Evolutionary conservation across 2,113 vertebrate species (phyloP).

Genomic region (Ammodytes marinus): DNA sequence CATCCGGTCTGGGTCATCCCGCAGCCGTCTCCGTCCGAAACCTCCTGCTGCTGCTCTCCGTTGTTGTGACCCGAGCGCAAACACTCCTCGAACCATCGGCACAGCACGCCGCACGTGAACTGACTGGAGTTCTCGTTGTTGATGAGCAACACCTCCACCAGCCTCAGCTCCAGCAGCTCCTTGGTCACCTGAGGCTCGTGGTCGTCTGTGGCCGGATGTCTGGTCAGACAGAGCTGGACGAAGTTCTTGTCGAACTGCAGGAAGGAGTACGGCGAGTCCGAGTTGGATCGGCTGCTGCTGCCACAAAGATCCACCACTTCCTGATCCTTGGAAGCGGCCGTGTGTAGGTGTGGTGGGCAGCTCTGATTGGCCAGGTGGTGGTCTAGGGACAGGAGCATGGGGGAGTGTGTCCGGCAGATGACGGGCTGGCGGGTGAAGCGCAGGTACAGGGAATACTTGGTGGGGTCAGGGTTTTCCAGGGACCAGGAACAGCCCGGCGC

Average conservation of each 20-base stretch:
- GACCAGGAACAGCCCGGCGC: slow-evolving; percentile 97
- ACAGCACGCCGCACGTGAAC: slow-evolving; percentile 97
- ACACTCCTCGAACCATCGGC: slow-evolving; percentile 97
- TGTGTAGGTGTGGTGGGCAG: slow-evolving; percentile 85
- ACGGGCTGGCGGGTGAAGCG: slow-evolving; percentile 94
- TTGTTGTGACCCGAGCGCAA: slow-evolving; percentile 84
- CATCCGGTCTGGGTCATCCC: slow-evolving; percentile 95
- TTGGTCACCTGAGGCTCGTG: slow-evolving; percentile 80
- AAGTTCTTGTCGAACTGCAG: slow-evolving; percentile 99
- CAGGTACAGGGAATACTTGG: slow-evolving; percentile 98
- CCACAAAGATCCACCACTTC: slow-evolving; percentile 91
- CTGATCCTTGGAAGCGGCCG: slow-evolving; percentile 76
- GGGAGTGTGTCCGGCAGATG: slow-evolving; percentile 92
- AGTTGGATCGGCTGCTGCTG: slow-evolving; percentile 73
- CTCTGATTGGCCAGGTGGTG: slow-evolving; percentile 97
- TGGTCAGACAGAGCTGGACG: slow-evolving; percentile 92
- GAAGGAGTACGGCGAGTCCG: slow-evolving; percentile 89
- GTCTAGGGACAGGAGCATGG: slow-evolving; percentile 95
- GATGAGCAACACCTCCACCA: slow-evolving; percentile 96
- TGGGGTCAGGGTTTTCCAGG: slow-evolving; percentile 98
- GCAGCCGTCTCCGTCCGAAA: slow-evolving; percentile 81
- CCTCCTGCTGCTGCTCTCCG: slow-evolving; percentile 68
- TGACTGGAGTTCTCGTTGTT: slow-evolving; percentile 99
- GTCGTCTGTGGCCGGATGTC: slow-evolving; percentile 64
- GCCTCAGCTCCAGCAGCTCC: slow-evolving; percentile 91